Evolutionary conservation across 2,113 vertebrate genomes (phyloP).

Genomic region (Oncorhynchus nerka): DNA sequence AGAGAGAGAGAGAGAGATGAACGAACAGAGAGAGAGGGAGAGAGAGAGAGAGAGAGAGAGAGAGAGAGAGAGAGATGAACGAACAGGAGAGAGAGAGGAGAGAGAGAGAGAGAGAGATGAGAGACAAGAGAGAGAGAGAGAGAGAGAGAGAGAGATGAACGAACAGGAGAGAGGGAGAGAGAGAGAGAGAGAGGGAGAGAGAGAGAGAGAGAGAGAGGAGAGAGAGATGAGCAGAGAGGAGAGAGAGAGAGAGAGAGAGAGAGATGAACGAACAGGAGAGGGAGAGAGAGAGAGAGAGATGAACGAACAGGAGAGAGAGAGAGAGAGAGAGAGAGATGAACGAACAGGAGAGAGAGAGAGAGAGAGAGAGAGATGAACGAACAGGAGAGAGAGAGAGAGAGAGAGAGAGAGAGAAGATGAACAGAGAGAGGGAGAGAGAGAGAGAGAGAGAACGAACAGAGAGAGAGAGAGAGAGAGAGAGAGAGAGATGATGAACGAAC

Average conservation of each 20-base stretch:
- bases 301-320: too few species aligned
- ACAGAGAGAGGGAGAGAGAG: constrained; percentile 15
- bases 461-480: not conserved
- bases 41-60: constrained; percentile 10
- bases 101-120: not conserved
- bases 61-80: constrained; percentile 25
- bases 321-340: not conserved
- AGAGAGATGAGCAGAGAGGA: not conserved
- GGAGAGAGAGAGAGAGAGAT: constrained; percentile 22
- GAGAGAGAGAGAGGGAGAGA: constrained; percentile 11
- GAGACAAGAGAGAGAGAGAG: not conserved
- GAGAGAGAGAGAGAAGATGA: constrained; percentile 15
- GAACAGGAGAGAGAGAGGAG: too few species aligned
- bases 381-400: not conserved
- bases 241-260: too few species aligned
- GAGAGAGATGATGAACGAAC: too few species aligned
- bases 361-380: too few species aligned
- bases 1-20: too few species aligned
- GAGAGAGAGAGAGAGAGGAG: constrained; percentile 13
- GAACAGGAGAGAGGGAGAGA: not conserved
- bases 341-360: not conserved
- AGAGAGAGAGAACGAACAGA: not conserved
- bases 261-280: too few species aligned
- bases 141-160: too few species aligned
- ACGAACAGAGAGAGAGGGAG: too few species aligned